Base-by-base conservation (phyloP, 2,888 invertebrate genomes). In the Cephalotes varians region DNA sequence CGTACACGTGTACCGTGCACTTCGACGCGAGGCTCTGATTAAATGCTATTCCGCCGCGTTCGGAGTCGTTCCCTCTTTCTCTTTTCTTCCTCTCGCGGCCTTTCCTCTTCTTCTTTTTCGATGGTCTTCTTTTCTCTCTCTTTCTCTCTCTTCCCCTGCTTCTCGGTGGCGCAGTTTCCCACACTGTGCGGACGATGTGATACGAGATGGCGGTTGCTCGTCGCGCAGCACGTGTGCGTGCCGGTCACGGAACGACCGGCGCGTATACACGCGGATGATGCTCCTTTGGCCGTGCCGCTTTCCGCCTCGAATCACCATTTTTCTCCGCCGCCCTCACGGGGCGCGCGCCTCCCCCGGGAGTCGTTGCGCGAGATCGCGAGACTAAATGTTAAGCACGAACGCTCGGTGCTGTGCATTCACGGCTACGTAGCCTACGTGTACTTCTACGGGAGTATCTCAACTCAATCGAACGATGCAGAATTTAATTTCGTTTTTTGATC, bases 31-130 rank as follows among this genome's bases (percentile, higher is more conserved):
- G 92, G 90, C 92, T 90, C 93, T 94, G 94, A 94, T 94, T 94
- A 94, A 94, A 94, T 94, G 94, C 93, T 94, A 94, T 93, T 79
- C 92, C 93, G 92, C 93, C 91, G 88, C 76, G 67, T 67, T 62
- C 58, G 28, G 51, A 79, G 71, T 91, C 86, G 84, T 64, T 58
- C 80, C 85, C 73, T 83, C 87, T 85, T 85, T 83, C 87, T 85
- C 88, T 90, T 88, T 90, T 56, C 54, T 56, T 71, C 49, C 40
- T 51, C 76, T 60, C 56, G 58, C 74, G 58, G 47, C 12, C 56
- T 62, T 58, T 37, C 60, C 44, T 67, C 64, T 47, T 12, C 25
- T 40, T 51, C 79, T 7, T 67, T 87, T 67, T 87, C 86, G 86
- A 81, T 85, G 85, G 82, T 85, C 86, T 28, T 76, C 56, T 56